Conservation (phyloP, 2,797 vertebrate species). For the Malurus leucopterus region DNA sequence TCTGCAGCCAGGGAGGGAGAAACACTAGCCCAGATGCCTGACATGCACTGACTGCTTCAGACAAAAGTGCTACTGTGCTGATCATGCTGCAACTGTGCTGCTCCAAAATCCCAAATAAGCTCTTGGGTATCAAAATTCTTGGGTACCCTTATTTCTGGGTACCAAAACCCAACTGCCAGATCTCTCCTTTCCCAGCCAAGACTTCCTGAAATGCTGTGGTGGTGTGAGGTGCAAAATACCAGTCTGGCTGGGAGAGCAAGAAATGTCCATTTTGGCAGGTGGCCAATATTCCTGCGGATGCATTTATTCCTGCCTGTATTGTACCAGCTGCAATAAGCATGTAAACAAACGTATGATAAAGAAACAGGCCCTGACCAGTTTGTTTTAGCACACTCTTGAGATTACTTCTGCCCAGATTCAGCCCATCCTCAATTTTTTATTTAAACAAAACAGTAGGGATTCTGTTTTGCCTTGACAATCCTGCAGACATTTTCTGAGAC, state of each 20-base stretch:
- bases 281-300: accelerated
- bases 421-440: not conserved
- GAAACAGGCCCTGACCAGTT: not conserved
- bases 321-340: not conserved
- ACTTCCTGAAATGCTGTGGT: not conserved
- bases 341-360: not conserved
- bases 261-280: not conserved
- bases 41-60: not conserved
- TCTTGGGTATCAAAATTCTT: not conserved
- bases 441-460: not conserved
- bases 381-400: not conserved
- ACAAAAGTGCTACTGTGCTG: not conserved
- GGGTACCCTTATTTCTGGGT: not conserved
- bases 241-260: not conserved
- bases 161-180: not conserved
- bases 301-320: not conserved
- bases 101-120: not conserved
- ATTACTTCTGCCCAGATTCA: not conserved
- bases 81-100: not conserved
- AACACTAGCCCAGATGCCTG: not conserved
- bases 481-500: not conserved
- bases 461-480: not conserved
- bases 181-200: not conserved
- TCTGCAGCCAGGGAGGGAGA: not conserved
- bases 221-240: not conserved